Percentiles rank a stretch among this genome's conserved stretches.
Conservation (phyloP, 2,113 vertebrate genomes). For the Spea multiplicata region DNA sequence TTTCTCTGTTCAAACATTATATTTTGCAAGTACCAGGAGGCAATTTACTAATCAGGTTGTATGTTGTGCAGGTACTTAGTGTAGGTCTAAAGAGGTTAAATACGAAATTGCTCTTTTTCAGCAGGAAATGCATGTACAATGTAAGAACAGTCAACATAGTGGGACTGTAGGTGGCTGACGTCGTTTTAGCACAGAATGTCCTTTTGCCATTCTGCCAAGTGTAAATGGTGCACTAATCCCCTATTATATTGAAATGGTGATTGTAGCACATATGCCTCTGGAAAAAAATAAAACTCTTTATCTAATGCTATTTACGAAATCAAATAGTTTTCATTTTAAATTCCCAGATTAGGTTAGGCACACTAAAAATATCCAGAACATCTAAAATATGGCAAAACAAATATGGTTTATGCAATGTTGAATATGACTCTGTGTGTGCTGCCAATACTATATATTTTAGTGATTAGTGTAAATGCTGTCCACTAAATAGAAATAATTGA, state of each 20-base stretch:
- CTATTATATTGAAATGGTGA: slow-evolving; percentile 29
- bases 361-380: not conserved
- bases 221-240: slow-evolving; percentile 39
- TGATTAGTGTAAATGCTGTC: too few species aligned
- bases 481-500: too few species aligned
- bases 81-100: slow-evolving; percentile 1
- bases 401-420: not conserved
- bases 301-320: slow-evolving; percentile 14
- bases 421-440: too few species aligned
- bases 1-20: too few species aligned
- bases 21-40: too few species aligned
- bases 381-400: slow-evolving; percentile 3
- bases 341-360: not conserved
- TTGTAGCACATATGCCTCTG: not conserved
- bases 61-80: too few species aligned
- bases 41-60: too few species aligned
- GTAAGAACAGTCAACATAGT: too few species aligned
- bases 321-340: not conserved
- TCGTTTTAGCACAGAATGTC: slow-evolving; percentile 28
- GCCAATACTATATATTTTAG: too few species aligned
- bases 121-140: too few species aligned
- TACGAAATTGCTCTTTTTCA: not conserved
- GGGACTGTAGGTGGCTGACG: slow-evolving; percentile 9
- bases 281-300: slow-evolving; percentile 17
- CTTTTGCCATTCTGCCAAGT: slow-evolving; percentile 31